Evolutionary conservation across 2,888 invertebrate species (phyloP).

Genomic region (Cryptocephalus primarius): DNA sequence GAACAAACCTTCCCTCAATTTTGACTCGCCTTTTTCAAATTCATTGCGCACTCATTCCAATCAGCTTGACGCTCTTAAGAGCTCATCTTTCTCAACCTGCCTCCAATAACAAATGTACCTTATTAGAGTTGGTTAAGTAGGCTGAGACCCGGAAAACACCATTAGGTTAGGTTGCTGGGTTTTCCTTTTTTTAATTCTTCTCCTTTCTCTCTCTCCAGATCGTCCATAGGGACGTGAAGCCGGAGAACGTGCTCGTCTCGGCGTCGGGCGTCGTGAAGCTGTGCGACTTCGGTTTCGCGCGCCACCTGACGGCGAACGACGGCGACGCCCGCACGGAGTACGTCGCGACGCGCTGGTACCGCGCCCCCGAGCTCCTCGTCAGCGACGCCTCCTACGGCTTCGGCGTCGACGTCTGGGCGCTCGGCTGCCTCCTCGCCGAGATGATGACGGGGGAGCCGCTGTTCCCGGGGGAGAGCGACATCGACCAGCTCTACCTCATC

Average conservation of each 20-base stretch:
- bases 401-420: constrained; percentile 79
- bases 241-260: constrained; percentile 79
- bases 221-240: constrained; percentile 82
- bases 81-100: too few species aligned
- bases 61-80: too few species aligned
- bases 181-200: neutral
- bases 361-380: constrained; percentile 76
- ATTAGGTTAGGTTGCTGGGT: too few species aligned
- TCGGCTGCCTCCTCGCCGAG: constrained; percentile 74
- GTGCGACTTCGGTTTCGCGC: constrained; percentile 86
- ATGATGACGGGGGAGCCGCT: constrained; percentile 79
- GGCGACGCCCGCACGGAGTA: constrained; percentile 82
- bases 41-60: too few species aligned
- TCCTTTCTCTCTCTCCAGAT: constrained; percentile 43
- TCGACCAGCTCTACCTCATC: constrained; percentile 77
- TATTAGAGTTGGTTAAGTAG: too few species aligned
- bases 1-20: too few species aligned
- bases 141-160: too few species aligned
- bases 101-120: too few species aligned
- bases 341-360: constrained; percentile 71
- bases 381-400: constrained; percentile 65
- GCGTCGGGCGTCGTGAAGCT: constrained; percentile 72
- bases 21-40: too few species aligned
- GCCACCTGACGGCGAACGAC: constrained; percentile 48
- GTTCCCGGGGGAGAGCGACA: constrained; percentile 83